phyloP scores from a whole-genome alignment of 2,113 vertebrate species.

The Triplophysa dalaica region DNA sequence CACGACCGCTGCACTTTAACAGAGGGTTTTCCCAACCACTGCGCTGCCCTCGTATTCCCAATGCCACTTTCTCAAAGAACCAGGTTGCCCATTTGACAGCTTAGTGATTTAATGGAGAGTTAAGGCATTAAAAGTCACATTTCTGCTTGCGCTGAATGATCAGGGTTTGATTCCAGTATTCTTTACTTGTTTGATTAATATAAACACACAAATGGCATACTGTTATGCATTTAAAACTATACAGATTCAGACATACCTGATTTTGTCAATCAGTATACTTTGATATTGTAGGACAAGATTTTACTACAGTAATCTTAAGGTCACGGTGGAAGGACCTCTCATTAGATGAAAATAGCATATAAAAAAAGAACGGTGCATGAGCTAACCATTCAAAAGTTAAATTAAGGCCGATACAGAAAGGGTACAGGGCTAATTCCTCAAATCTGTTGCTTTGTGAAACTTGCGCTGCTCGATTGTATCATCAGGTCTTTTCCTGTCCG shows the following conservation, averaged over 20 bases:
- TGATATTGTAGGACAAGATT: conserved; percentile 13
- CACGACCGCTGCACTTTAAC: not conserved
- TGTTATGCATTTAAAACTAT: conserved; percentile 25
- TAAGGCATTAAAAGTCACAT: conserved; percentile 22
- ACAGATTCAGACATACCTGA: conserved; percentile 26
- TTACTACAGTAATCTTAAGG: conserved; percentile 34
- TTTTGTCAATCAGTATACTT: conserved; percentile 41
- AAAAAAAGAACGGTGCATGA: conserved; percentile 4
- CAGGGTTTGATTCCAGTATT: conserved; percentile 43
- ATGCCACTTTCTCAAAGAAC: conserved; percentile 33
- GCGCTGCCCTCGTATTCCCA: not conserved
- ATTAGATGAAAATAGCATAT: conserved; percentile 33
- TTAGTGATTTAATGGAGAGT: conserved; percentile 18
- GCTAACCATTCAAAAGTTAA: conserved; percentile 15
- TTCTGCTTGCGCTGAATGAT: conserved; percentile 27
- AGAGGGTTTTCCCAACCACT: conserved; percentile 1
- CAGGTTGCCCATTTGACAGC: conserved; percentile 10
- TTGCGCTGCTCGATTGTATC: conserved; percentile 23
- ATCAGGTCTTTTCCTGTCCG: not conserved
- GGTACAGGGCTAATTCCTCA: conserved; percentile 16
- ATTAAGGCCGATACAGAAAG: not conserved
- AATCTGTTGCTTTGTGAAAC: conserved; percentile 42
- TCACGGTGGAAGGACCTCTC: conserved; percentile 2
- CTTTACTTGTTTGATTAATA: conserved; percentile 45
- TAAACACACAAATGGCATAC: conserved; percentile 32